Evolutionary conservation across 2,113 vertebrate species (phyloP).

Genomic region (Peucedramus taeniatus): DNA sequence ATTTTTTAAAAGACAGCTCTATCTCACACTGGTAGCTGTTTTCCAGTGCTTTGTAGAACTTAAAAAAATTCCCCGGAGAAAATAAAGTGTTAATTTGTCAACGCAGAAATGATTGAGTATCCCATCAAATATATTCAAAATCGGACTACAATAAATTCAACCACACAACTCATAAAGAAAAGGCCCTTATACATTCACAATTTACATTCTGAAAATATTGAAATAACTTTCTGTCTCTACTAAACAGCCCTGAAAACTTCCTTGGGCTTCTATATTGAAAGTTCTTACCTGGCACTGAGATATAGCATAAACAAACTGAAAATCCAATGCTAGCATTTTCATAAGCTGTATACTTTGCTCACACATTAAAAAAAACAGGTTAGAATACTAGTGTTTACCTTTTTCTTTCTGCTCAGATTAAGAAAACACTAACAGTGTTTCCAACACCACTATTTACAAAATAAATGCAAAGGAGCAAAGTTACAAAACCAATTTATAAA

Average conservation of each 20-base stretch:
- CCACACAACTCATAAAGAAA: neutral
- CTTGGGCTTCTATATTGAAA: neutral
- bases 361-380: neutral
- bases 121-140: neutral
- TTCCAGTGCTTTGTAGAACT: neutral
- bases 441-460: neutral
- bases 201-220: neutral
- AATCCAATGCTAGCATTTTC: neutral
- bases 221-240: neutral
- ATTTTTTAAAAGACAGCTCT: neutral
- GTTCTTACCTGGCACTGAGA: neutral
- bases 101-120: neutral
- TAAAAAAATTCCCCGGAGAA: neutral
- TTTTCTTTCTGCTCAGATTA: neutral
- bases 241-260: neutral
- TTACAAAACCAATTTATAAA: neutral
- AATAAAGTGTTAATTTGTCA: neutral
- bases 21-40: neutral
- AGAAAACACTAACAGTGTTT: neutral
- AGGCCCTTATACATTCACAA: neutral
- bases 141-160: neutral
- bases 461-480: neutral
- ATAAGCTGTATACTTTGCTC: neutral
- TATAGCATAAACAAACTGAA: neutral
- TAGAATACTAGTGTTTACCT: neutral